Percentiles rank a stretch among this genome's conserved stretches.
These are phyloP conservation scores for Thunnus thynnus DNA, from an alignment of 2,113 vertebrate genomes.

Conservation along the genomic window DNA sequence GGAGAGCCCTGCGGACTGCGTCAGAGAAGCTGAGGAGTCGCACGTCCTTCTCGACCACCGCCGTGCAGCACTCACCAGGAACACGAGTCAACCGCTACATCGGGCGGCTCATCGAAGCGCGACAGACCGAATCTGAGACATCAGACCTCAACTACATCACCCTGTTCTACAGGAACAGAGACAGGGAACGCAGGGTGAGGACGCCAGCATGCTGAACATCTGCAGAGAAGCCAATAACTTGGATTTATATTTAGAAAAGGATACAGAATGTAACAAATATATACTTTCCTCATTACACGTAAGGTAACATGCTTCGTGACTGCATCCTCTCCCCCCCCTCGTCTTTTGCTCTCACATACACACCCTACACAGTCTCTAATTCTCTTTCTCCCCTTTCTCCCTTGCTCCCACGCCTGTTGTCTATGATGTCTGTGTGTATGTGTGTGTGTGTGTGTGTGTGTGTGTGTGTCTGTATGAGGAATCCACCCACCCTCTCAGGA, in stretches of 20 bases:
- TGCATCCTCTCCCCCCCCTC: constrained; percentile 15
- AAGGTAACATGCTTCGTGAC: constrained; percentile 70
- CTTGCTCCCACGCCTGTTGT: constrained; percentile 75
- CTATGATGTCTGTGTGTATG: constrained; percentile 57
- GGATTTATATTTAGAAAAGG: constrained; percentile 20
- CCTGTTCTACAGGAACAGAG: constrained; percentile 90
- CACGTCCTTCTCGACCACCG: constrained; percentile 91
- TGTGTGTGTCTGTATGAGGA: constrained; percentile 57
- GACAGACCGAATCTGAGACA: constrained; percentile 94
- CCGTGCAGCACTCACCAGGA: constrained; percentile 90
- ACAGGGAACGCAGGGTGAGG: constrained; percentile 93
- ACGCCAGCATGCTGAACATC: constrained; percentile 9
- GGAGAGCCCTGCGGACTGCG: constrained; percentile 93
- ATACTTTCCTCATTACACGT: constrained; percentile 53
- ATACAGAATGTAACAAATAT: constrained; percentile 25
- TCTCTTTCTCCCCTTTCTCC: constrained; percentile 55
- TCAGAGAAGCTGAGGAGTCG: constrained; percentile 96
- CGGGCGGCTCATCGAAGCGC: constrained; percentile 95
- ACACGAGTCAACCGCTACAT: constrained; percentile 97
- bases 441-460: constrained; percentile 43
- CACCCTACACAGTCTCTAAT: constrained; percentile 59
- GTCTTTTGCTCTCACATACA: constrained; percentile 57
- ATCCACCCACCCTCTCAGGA: constrained; percentile 82
- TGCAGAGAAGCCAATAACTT: neutral
- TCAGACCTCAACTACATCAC: constrained; percentile 93